These are phyloP conservation scores for Arrhopalites spinosus DNA, from an alignment of 2,888 invertebrate species.

Conservation along the genomic window DNA sequence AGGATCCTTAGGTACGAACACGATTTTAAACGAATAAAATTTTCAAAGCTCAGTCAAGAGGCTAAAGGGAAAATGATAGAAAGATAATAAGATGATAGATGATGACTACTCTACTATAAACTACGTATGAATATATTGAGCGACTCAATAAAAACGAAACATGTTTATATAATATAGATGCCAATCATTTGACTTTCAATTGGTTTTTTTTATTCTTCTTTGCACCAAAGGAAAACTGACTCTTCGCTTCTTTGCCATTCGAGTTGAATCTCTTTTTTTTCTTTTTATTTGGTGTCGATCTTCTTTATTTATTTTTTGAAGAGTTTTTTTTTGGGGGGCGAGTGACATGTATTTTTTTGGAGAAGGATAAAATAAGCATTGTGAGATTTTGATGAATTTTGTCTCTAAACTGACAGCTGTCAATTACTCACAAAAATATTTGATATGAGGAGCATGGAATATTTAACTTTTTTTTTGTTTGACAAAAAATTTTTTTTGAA, in stretches of 20 bases:
- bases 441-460: too few relatives aligned
- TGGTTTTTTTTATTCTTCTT: not conserved
- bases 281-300: not conserved
- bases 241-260: not conserved
- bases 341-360: not conserved
- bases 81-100: not conserved
- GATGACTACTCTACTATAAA: too few relatives aligned
- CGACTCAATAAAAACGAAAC: not conserved
- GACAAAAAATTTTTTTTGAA: too few relatives aligned
- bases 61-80: not conserved
- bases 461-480: too few relatives aligned
- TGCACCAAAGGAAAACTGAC: not conserved
- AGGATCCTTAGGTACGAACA: not conserved
- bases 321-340: not conserved
- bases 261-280: not conserved
- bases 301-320: not conserved
- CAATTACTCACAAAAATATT: too few relatives aligned
- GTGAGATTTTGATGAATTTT: not conserved
- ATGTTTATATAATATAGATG: not conserved
- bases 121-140: not conserved
- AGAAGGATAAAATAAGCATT: not conserved
- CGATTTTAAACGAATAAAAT: not conserved
- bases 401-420: too few relatives aligned
- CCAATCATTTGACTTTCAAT: not conserved
- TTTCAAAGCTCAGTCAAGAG: conserved; percentile 16